A percentile compares a stretch with the other conserved stretches of the same genome.
These are phyloP conservation scores for Stichopus horrens DNA, from an alignment of 53 echinoderm and acorn worm genomes.

Conservation along the genomic window DNA sequence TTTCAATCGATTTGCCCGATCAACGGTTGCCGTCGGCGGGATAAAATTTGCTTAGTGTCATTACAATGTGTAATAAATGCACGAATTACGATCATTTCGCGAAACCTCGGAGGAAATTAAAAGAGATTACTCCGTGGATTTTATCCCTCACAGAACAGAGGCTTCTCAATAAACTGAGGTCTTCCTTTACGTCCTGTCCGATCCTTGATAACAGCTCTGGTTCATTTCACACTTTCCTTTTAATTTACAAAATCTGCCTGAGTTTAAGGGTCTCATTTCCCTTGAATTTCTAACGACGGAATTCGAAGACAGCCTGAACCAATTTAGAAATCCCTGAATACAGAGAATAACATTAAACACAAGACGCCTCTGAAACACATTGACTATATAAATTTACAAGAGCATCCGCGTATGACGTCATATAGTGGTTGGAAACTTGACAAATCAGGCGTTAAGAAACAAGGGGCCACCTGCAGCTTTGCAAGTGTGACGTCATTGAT, in stretches of 20 bases:
- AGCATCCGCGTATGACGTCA: constrained; percentile 18
- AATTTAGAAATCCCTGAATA: neutral
- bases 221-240: constrained; percentile 21
- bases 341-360: neutral
- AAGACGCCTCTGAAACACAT: neutral
- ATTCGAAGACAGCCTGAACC: neutral
- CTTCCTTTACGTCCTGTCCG: neutral
- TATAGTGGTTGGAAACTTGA: constrained; percentile 19
- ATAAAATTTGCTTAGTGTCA: constrained; percentile 35
- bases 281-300: neutral
- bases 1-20: constrained; percentile 29
- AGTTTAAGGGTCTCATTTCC: constrained; percentile 1
- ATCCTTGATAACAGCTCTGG: neutral
- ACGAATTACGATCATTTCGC: constrained; percentile 21
- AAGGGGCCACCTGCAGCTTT: constrained; percentile 39
- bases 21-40: constrained; percentile 13
- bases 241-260: constrained; percentile 1
- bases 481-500: constrained; percentile 8
- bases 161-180: constrained; percentile 19
- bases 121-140: constrained; percentile 27
- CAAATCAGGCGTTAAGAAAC: constrained; percentile 36
- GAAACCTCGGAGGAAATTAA: constrained; percentile 36
- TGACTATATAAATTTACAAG: neutral
- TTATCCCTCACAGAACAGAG: constrained; percentile 8
- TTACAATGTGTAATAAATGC: constrained; percentile 13